A percentile compares a stretch with the other conserved stretches of the same genome.
Conservation (phyloP, 2,888 invertebrate genomes). For the Limenitis camilla region DNA sequence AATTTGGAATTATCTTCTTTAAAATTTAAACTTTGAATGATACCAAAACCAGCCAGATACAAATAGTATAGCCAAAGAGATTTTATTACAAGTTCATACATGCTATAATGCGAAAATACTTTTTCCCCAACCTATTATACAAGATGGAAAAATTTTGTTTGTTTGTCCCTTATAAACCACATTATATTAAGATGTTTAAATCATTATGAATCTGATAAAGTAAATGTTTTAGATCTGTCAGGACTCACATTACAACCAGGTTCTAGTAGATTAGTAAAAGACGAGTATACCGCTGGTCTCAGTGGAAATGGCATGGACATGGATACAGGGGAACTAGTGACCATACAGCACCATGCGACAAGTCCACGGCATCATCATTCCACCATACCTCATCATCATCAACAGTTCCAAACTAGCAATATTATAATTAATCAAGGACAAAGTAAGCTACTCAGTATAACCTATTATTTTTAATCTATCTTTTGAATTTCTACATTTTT, state of each 20-base stretch:
- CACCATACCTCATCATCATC: constrained; percentile 61
- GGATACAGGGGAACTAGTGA: constrained; percentile 66
- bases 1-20: no score
- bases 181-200: neutral
- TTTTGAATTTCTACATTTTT: constrained; percentile 21
- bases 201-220: constrained; percentile 1
- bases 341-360: constrained; percentile 68
- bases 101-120: no score
- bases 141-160: no score
- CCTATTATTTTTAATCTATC: constrained; percentile 15
- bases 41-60: no score
- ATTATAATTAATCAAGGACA: constrained; percentile 68
- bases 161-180: no score
- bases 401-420: constrained; percentile 62
- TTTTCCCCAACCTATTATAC: no score
- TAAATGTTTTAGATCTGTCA: constrained; percentile 82
- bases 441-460: constrained; percentile 41
- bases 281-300: constrained; percentile 90
- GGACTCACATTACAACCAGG: constrained; percentile 91
- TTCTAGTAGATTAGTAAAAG: constrained; percentile 89
- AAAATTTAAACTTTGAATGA: no score
- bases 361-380: constrained; percentile 66
- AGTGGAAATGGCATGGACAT: constrained; percentile 75
- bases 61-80: no score
- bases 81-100: no score